Evolutionary conservation across 2,888 invertebrate species (phyloP), one percentile per base, ranked within the genome.

Genomic region (Margaritifera margaritifera): DNA sequence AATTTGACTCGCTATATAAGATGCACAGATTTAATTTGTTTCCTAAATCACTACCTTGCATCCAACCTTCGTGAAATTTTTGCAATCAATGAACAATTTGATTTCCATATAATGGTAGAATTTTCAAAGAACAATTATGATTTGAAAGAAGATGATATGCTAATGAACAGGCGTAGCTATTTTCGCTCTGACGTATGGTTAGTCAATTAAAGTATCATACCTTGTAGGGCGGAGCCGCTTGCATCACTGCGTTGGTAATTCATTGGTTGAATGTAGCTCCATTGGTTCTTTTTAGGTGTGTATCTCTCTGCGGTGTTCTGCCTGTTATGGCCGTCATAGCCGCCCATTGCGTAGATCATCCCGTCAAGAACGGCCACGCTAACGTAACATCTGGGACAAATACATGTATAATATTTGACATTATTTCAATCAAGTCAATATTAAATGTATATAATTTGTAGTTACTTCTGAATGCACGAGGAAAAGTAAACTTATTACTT

Each of bases 291-390:
- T 92, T 68, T 69, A 0, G 95, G 94, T 82, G 94, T 94, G 89
- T 94, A 96, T 64, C 94, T 92, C 87, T 96, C 96, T 4, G 94
- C 95, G 27, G 95, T 94, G 89, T 94, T 95, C 92, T 95, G 93
- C 86, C 96, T 95, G 86, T 96, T 95, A 86, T 95, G 94, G 0
- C 97, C 97, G 89, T 96, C 96, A 89, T 96, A 97, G 0, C 97
- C 97, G 2, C 90, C 90, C 86, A 90, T 86, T n/a, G 90, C 90
- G 72, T 89, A 90, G 61, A 90, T 87, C 20, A 77, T 79, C 1
- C 95, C 94, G 75, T 95, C 93, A 51, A 96, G 90, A 0, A 94
- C 93, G n/a, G 97, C 95, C 5, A 96, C 95, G 87, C 95, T 95
- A 0, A 96, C 96, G 87, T 98, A 97, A 27, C 96, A 96, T 78